Percentiles rank a stretch among this genome's conserved stretches.
Conservation (phyloP, 2,797 vertebrate genomes). For the Iguana delicatissima region DNA sequence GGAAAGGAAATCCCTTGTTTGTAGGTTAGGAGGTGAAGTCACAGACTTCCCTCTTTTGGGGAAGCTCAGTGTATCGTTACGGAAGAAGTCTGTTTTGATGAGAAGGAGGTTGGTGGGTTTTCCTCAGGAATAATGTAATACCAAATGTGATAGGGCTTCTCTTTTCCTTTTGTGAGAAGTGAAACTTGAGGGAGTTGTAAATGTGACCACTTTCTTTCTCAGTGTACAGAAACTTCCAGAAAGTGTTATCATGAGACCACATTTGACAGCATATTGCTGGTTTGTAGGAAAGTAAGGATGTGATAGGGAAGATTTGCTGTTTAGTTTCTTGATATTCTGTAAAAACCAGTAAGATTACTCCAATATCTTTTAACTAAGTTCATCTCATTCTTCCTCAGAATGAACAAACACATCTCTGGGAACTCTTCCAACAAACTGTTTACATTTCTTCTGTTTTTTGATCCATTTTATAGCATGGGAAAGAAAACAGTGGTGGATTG, state of each 20-base stretch:
- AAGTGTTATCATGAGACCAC: not conserved
- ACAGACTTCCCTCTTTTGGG: constrained; percentile 60
- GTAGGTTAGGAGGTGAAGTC: constrained; percentile 54
- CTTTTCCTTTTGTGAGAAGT: not conserved
- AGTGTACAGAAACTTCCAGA: not conserved
- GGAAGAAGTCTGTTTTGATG: not conserved
- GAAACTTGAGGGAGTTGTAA: not conserved
- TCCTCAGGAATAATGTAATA: not conserved
- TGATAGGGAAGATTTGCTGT: not conserved
- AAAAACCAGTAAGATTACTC: not conserved
- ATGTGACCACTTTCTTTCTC: not conserved
- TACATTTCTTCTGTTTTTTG: not conserved
- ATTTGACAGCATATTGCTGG: not conserved
- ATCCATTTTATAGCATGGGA: not conserved
- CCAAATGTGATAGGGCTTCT: not conserved
- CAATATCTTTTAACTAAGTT: not conserved
- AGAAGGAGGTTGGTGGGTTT: constrained; percentile 14
- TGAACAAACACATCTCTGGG: not conserved
- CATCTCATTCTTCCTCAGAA: not conserved
- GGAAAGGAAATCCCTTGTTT: constrained; percentile 32
- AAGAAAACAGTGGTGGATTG: not conserved
- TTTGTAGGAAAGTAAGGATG: not conserved
- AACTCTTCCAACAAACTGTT: not conserved
- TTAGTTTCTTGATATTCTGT: not conserved
- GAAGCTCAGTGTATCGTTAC: constrained; percentile 6